Percentiles rank a stretch among this genome's conserved stretches.
Conservation (phyloP, 2,888 invertebrate species). For the Allygus modestus region DNA sequence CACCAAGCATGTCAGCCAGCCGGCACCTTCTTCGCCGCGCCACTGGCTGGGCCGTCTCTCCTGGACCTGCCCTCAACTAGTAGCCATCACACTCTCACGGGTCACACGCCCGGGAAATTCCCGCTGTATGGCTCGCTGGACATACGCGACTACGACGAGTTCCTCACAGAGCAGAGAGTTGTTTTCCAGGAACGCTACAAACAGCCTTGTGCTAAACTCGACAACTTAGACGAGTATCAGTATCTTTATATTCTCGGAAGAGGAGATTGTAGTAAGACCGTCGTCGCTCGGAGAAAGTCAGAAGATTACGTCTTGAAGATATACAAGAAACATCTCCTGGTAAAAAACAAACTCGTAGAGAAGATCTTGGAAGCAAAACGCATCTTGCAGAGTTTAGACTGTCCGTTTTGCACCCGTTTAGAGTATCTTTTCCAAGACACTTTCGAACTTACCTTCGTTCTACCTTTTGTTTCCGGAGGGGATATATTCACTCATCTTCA, state of each 20-base stretch:
- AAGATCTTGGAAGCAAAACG: constrained; percentile 86
- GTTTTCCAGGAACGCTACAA: neutral
- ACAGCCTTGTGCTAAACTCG: neutral
- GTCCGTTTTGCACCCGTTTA: constrained; percentile 93
- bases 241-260: constrained; percentile 75
- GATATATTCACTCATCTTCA: constrained; percentile 91
- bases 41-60: no score
- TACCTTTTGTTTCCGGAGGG: constrained; percentile 92
- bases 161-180: neutral
- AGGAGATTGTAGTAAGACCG: constrained; percentile 81
- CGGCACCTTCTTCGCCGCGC: no score
- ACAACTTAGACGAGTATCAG: neutral
- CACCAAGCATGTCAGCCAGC: no score
- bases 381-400: constrained; percentile 90
- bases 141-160: neutral
- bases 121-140: constrained; percentile 4
- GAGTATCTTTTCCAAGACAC: constrained; percentile 92
- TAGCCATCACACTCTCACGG: neutral
- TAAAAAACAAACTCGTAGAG: constrained; percentile 81
- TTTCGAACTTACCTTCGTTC: constrained; percentile 88
- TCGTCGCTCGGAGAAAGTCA: constrained; percentile 78
- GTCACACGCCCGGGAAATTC: no score
- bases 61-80: no score
- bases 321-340: constrained; percentile 80
- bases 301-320: constrained; percentile 79